phyloP scores from a whole-genome alignment of 2,888 invertebrate species.

The Stenodema calcarata region DNA sequence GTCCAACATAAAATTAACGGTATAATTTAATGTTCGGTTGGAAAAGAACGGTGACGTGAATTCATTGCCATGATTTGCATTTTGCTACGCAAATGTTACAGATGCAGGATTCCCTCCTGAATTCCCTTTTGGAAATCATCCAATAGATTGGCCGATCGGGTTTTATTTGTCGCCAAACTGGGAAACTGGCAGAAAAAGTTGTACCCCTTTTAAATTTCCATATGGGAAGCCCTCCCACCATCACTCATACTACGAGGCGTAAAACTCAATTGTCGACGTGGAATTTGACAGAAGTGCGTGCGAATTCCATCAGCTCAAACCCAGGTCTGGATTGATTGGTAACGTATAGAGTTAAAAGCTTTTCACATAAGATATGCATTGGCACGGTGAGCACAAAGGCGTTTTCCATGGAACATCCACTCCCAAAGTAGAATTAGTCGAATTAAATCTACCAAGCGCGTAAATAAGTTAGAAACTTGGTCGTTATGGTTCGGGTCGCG shows the following conservation, averaged over 20 bases:
- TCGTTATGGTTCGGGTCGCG: neutral
- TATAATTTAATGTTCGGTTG: neutral
- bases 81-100: neutral
- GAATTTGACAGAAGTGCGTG: neutral
- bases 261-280: neutral
- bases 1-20: neutral
- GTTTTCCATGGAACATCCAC: neutral
- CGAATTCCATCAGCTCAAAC: neutral
- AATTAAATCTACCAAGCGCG: neutral
- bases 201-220: neutral
- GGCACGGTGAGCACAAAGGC: neutral
- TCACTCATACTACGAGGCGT: neutral
- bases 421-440: neutral
- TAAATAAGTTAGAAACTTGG: neutral
- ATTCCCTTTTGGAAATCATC: neutral
- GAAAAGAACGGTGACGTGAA: neutral
- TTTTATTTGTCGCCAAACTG: neutral
- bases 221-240: neutral
- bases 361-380: neutral
- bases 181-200: neutral
- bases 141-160: neutral
- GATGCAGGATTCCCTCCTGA: neutral
- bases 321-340: neutral
- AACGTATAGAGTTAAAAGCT: neutral
- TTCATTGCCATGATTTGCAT: neutral